Percentiles rank a stretch among this genome's conserved stretches.
These are phyloP conservation scores for Heteromurus nitidus DNA, from an alignment of 2,888 invertebrate species.

Conservation along the genomic window DNA sequence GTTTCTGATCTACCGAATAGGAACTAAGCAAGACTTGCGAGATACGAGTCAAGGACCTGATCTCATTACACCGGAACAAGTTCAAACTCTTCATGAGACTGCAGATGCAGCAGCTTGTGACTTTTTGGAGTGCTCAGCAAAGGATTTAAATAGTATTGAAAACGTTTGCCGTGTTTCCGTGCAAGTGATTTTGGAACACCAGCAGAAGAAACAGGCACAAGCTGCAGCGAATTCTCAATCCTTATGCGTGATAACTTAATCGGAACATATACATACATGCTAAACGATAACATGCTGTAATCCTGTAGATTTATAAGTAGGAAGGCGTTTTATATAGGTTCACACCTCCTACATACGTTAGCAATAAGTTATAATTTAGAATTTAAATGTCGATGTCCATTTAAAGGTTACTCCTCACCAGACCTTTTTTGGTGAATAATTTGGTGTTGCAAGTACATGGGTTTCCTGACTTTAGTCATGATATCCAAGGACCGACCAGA, in stretches of 20 bases:
- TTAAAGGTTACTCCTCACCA: background rate
- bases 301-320: background rate
- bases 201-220: conserved; percentile 36
- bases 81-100: conserved; percentile 55
- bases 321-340: too few species aligned
- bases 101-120: conserved; percentile 46
- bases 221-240: conserved; percentile 52
- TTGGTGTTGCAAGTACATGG: background rate
- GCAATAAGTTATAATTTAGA: background rate
- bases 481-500: too few species aligned
- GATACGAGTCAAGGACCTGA: conserved; percentile 56
- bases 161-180: conserved; percentile 47
- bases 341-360: too few species aligned
- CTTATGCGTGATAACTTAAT: conserved; percentile 46
- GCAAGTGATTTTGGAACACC: conserved; percentile 44
- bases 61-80: conserved; percentile 61
- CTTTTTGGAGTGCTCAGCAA: conserved; percentile 58
- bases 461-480: too few species aligned
- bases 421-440: background rate
- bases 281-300: background rate
- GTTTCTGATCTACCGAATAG: conserved; percentile 15
- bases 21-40: conserved; percentile 52
- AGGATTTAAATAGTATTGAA: conserved; percentile 51
- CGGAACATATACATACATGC: background rate
- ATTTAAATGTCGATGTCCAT: background rate